These are phyloP conservation scores for Platichthys stellatus DNA, from an alignment of 2,113 vertebrate species.

Conservation along the genomic window DNA sequence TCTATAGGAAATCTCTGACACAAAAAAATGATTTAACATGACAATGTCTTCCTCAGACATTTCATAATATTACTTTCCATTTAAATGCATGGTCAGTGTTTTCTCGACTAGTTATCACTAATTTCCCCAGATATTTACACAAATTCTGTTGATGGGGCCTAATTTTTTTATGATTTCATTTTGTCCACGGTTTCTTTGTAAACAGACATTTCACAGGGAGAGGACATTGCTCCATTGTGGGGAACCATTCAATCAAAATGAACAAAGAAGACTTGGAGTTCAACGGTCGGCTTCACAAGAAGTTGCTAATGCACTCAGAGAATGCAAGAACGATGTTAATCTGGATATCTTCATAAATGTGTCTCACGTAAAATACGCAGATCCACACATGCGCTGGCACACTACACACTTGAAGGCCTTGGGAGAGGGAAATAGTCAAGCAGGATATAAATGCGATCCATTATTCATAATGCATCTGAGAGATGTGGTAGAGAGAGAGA, in stretches of 20 bases:
- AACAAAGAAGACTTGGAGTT: not conserved
- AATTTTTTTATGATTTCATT: too few species aligned
- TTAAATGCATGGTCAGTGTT: not conserved
- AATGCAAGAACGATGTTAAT: conserved; percentile 30
- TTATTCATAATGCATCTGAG: conserved; percentile 65
- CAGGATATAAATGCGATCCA: conserved; percentile 58
- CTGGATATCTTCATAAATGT: conserved; percentile 1
- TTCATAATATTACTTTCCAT: too few species aligned
- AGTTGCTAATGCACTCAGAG: conserved; percentile 17
- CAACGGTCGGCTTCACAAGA: conserved; percentile 14
- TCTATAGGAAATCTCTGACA: not conserved
- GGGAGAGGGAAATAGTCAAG: conserved; percentile 47
- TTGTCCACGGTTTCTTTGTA: too few species aligned
- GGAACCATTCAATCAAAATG: not conserved
- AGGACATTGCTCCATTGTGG: not conserved
- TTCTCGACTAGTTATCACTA: not conserved
- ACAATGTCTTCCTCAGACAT: not conserved
- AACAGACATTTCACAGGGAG: not conserved
- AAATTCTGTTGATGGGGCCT: too few species aligned
- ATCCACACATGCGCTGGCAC: not conserved
- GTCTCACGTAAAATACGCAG: conserved; percentile 11
- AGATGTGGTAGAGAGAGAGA: conserved; percentile 18
- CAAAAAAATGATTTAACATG: too few species aligned
- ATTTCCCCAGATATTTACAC: too few species aligned
- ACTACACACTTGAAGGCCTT: conserved; percentile 35